Evolutionary conservation across 2,113 vertebrate genomes (phyloP).

Genomic region (Tragelaphus imberbis): DNA sequence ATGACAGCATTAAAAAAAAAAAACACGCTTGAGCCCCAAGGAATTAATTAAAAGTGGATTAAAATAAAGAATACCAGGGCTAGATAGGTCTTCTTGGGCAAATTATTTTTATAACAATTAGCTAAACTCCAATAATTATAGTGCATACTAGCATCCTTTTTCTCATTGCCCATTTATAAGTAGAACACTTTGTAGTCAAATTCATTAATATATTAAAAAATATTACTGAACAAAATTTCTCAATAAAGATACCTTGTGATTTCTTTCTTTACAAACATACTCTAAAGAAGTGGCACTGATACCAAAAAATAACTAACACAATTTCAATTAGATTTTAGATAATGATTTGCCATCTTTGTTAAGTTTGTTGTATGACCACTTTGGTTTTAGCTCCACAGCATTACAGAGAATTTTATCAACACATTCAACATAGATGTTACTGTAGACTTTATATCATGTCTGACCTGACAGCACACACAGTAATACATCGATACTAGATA

Average conservation of each 20-base stretch:
- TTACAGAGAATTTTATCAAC: background rate
- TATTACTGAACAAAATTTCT: constrained; percentile 55
- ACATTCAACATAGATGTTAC: background rate
- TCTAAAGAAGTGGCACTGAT: background rate
- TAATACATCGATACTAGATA: background rate
- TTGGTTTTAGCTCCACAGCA: background rate
- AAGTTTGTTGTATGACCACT: background rate
- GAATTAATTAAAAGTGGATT: constrained; percentile 77
- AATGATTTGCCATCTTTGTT: background rate
- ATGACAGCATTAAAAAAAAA: constrained; percentile 46
- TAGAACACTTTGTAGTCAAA: constrained; percentile 12
- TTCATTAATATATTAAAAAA: background rate
- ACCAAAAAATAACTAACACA: background rate
- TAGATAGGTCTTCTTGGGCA: constrained; percentile 67
- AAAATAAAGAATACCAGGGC: constrained; percentile 61
- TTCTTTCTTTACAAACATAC: background rate
- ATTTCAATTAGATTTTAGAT: background rate
- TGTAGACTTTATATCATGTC: background rate
- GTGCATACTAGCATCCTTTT: constrained; percentile 57
- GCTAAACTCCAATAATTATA: constrained; percentile 71
- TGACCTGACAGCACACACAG: background rate
- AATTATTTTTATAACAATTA: constrained; percentile 76
- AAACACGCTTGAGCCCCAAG: constrained; percentile 26
- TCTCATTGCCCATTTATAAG: constrained; percentile 60
- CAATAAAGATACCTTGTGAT: constrained; percentile 14